Percentiles rank a stretch among this genome's conserved stretches.
Evolutionary conservation across 2,113 vertebrate genomes (phyloP).

Genomic region (Urocynchramus pylzowi): DNA sequence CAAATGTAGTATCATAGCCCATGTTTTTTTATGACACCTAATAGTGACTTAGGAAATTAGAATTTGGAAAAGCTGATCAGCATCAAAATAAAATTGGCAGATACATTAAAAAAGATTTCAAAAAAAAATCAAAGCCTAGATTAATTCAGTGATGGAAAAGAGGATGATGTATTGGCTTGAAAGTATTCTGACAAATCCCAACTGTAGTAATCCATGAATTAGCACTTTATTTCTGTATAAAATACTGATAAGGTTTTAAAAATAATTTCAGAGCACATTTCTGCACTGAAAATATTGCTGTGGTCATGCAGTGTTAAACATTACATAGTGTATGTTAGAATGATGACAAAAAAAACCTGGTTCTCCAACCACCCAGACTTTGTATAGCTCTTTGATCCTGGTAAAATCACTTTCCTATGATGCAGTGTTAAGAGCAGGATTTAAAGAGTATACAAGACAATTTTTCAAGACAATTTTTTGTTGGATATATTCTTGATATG

Average conservation of each 20-base stretch:
- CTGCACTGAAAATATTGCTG: neutral
- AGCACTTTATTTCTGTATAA: neutral
- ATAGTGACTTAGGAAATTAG: neutral
- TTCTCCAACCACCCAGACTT: neutral
- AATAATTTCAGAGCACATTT: neutral
- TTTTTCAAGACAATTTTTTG: neutral
- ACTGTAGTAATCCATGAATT: neutral
- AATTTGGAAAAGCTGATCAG: neutral
- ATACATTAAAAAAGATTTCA: neutral
- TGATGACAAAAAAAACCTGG: accelerated
- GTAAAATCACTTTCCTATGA: neutral
- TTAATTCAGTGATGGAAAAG: neutral
- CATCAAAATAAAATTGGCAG: neutral
- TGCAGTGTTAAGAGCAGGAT: neutral
- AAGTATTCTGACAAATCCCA: neutral
- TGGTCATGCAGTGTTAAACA: neutral
- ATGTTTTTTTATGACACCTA: neutral
- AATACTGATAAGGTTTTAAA: neutral
- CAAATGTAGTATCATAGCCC: neutral
- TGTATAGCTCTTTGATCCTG: neutral
- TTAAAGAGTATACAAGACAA: neutral
- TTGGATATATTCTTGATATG: neutral
- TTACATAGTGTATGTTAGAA: neutral
- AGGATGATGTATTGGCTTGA: neutral
- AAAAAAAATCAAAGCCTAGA: neutral